Evolutionary conservation across 2,113 vertebrate genomes (phyloP).

Genomic region (Girardinichthys multiradiatus): DNA sequence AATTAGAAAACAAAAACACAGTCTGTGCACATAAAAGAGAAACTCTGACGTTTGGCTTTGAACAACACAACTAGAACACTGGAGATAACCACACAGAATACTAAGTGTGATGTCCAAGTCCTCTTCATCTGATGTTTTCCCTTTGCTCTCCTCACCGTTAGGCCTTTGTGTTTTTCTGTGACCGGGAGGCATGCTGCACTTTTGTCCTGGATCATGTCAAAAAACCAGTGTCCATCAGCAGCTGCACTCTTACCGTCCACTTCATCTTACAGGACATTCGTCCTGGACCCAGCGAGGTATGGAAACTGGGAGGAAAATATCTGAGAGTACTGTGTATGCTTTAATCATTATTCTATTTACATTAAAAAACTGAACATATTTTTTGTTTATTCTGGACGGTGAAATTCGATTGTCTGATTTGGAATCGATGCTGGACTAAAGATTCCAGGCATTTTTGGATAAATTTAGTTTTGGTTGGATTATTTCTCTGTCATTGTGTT

Average conservation of each 20-base stretch:
- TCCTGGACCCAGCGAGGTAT: constrained; percentile 23
- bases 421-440: not conserved
- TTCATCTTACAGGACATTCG: not conserved
- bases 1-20: too few relatives aligned
- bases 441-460: not conserved
- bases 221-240: not conserved
- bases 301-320: not conserved
- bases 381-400: too few relatives aligned
- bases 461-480: not conserved
- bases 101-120: too few relatives aligned
- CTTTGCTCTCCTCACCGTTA: not conserved
- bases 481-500: not conserved
- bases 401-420: too few relatives aligned
- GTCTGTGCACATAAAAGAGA: too few relatives aligned
- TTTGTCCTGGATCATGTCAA: not conserved
- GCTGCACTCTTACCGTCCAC: rapidly evolving
- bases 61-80: too few relatives aligned
- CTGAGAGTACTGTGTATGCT: not conserved
- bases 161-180: constrained; percentile 45
- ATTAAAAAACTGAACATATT: too few relatives aligned
- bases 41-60: too few relatives aligned
- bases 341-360: too few relatives aligned
- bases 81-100: too few relatives aligned
- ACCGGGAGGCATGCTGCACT: not conserved
- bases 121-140: not conserved